Base-by-base conservation (phyloP, 1,140 invertebrate genomes). In the Pseudomyrmex gracilis region DNA sequence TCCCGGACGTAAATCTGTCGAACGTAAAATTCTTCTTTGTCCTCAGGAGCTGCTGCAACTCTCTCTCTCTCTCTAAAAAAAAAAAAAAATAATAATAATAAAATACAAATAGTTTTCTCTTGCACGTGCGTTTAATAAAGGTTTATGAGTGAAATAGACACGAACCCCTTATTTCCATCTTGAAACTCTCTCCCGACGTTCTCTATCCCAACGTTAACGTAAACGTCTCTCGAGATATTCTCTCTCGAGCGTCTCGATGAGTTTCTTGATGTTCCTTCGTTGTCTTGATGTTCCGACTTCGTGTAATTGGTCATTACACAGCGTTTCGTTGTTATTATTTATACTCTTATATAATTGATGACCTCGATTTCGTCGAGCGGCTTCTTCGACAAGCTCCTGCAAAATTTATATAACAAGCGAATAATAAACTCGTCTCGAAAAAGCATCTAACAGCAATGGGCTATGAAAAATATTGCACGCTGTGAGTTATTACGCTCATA, bases 251-350 rank as follows among this genome's bases (percentile, higher is more conserved):
- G 5, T 34, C 51, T 68, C 45, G 73, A 76, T 24, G 64, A 34
- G 20, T 70, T 78, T 3, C 43, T 78, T 45, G 22, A 70, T 9
- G 70, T 70, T 45, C 13, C 43, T 70, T 70, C 15, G 34, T 74
- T 22, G 13, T 22, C 9, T 57, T 61, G 73, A n/a, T 57, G 43
- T 34, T 74, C 53, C 8, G 60, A 66, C 64, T 53, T 66, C 45
- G 45, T 57, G 51, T 70, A 70, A 70, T 49, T 70, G 68, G 49
- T 68, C 63, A 34, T 34, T 34, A 34, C 34, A 34, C 34, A 34
- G 34, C 34, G 34, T 34, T 10, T 78, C 68, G 49, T 68, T 67
- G 61, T 24, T 78, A 55, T 78, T 68, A 34, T 7, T 78, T 67
- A 24, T 66, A 55, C 15, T 66, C 43, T 47, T 34, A 47, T 68